A percentile compares a stretch with the other conserved stretches of the same genome.
Evolutionary conservation across 2,113 vertebrate genomes (phyloP).

Genomic region (Typhlomys cinereus): DNA sequence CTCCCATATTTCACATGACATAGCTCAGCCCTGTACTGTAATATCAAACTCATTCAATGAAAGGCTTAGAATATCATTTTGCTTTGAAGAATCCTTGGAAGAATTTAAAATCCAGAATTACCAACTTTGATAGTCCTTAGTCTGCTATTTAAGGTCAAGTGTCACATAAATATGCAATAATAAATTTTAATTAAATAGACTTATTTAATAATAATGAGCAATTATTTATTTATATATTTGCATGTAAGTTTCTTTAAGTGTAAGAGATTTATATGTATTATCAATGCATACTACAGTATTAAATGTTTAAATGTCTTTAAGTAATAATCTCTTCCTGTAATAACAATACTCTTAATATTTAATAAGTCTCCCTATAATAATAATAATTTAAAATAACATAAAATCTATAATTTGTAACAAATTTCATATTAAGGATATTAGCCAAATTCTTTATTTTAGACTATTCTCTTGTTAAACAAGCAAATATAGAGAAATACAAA

Average conservation of each 20-base stretch:
- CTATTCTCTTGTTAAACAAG: neutral
- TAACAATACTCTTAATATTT: no score
- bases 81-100: neutral
- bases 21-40: neutral
- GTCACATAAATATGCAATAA: neutral
- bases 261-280: neutral
- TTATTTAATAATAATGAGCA: neutral
- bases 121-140: neutral
- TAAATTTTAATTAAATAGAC: neutral
- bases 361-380: neutral
- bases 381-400: neutral
- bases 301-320: neutral
- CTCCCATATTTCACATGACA: neutral
- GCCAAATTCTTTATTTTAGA: slow-evolving; percentile 32
- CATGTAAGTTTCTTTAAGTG: neutral
- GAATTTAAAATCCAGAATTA: neutral
- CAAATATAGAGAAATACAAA: neutral
- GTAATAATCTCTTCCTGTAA: neutral
- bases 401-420: neutral
- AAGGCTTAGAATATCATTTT: neutral
- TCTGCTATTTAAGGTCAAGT: neutral
- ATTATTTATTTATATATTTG: neutral
- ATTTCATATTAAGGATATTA: slow-evolving; percentile 26
- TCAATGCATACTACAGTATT: neutral
- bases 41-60: neutral